Evolutionary conservation across 2,888 invertebrate species (phyloP).

Genomic region (Eupelmus urozonus): DNA sequence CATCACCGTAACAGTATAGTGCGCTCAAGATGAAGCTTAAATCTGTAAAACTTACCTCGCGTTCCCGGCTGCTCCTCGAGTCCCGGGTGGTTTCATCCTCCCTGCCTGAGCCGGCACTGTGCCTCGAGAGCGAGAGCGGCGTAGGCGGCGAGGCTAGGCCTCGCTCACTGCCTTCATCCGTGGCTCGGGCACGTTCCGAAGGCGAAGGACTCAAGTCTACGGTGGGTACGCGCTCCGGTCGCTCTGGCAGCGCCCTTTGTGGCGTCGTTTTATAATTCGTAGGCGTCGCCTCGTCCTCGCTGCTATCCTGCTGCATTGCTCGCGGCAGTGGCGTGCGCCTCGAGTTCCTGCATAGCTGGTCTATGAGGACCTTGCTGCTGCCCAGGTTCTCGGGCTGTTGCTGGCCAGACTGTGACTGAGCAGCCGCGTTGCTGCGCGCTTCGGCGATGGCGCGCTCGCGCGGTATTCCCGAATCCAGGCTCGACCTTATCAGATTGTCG

Average conservation of each 20-base stretch:
- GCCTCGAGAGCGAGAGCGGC: conserved; percentile 69
- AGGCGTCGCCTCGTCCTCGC: conserved; percentile 77
- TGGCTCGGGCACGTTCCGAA: conserved; percentile 69
- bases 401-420: not conserved
- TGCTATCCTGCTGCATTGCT: conserved; percentile 75
- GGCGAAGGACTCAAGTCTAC: conserved; percentile 75
- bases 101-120: conserved; percentile 72
- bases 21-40: not conserved
- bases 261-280: conserved; percentile 61
- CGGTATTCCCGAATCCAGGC: conserved; percentile 84
- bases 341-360: conserved; percentile 83
- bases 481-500: conserved; percentile 90
- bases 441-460: conserved; percentile 64
- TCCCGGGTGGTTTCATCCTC: conserved; percentile 70
- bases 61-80: conserved; percentile 72
- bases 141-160: conserved; percentile 72
- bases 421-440: conserved; percentile 62
- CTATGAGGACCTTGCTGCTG: conserved; percentile 81
- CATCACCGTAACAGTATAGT: not conserved
- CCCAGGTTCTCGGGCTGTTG: conserved; percentile 78
- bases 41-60: conserved; percentile 66
- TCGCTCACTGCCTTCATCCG: conserved; percentile 72
- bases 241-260: conserved; percentile 64
- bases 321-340: conserved; percentile 79
- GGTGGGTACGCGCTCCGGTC: conserved; percentile 75